These are phyloP conservation scores for Carapus acus DNA, from an alignment of 2,797 vertebrate genomes.

Conservation along the genomic window DNA sequence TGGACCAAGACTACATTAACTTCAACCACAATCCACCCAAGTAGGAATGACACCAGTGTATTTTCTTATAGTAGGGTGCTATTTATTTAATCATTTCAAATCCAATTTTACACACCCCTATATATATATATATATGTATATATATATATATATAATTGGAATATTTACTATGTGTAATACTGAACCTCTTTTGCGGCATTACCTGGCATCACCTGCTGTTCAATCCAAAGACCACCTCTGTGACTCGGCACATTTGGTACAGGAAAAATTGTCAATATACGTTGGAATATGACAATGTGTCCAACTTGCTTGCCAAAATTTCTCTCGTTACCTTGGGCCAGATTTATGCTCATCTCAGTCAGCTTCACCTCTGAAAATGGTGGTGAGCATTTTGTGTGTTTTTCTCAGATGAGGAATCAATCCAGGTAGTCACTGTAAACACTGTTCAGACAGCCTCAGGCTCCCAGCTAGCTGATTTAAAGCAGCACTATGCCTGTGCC, in stretches of 20 bases:
- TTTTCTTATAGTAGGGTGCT: constrained; percentile 68
- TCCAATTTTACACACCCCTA: constrained; percentile 53
- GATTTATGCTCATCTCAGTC: constrained; percentile 15
- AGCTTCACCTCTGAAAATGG: constrained; percentile 33
- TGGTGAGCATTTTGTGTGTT: constrained; percentile 48
- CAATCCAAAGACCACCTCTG: constrained; percentile 22
- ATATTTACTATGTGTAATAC: constrained; percentile 60
- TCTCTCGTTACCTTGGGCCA: constrained; percentile 17
- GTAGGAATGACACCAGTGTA: constrained; percentile 12
- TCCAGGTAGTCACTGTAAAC: constrained; percentile 6
- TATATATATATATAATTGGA: too few species aligned
- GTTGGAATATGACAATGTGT: constrained; percentile 31
- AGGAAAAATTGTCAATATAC: constrained; percentile 7
- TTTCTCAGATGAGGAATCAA: constrained; percentile 25
- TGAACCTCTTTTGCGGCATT: constrained; percentile 43
- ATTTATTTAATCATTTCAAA: constrained; percentile 70
- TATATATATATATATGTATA: too few species aligned
- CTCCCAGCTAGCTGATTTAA: neutral
- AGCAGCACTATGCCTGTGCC: constrained; percentile 12
- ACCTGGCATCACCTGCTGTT: constrained; percentile 20
- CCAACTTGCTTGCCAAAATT: neutral
- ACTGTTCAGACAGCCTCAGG: neutral
- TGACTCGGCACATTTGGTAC: constrained; percentile 5
- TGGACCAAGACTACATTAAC: too few species aligned
- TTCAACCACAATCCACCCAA: too few species aligned